A percentile compares a stretch with the other conserved stretches of the same genome.
These are phyloP conservation scores for Agapornis canus DNA, from an alignment of 2,797 vertebrate genomes.

Conservation along the genomic window DNA sequence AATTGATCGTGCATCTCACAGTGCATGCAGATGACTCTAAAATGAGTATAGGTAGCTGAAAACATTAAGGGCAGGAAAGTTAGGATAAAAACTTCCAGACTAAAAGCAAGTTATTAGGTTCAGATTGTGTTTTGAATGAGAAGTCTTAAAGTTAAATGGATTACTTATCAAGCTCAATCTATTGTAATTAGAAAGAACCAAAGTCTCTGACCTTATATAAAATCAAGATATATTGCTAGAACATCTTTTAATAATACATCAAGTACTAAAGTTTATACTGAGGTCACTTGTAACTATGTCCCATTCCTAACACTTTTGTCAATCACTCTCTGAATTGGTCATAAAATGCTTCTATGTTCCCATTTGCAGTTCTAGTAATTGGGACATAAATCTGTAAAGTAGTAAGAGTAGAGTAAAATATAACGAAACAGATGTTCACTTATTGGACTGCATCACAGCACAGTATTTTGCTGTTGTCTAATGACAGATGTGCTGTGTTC, in stretches of 20 bases:
- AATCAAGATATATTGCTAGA: neutral
- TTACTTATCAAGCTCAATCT: neutral
- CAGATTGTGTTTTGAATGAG: neutral
- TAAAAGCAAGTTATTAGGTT: neutral
- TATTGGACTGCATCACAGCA: neutral
- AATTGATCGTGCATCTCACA: neutral
- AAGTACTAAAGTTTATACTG: neutral
- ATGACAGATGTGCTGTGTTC: neutral
- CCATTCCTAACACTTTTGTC: neutral
- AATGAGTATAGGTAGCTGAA: neutral
- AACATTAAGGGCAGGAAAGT: neutral
- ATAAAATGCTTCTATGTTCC: neutral
- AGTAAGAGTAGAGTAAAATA: neutral
- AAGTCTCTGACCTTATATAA: neutral
- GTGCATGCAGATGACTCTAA: neutral
- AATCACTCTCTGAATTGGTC: neutral
- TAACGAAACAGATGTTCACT: neutral
- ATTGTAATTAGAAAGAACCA: neutral
- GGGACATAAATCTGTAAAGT: neutral
- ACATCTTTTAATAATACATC: conserved; percentile 5
- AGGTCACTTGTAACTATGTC: neutral
- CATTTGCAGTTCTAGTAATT: neutral
- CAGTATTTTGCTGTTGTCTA: neutral
- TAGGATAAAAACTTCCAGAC: neutral
- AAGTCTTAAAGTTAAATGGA: neutral